Conservation (phyloP, 2,797 vertebrate genomes). For the Sciurus carolinensis region DNA sequence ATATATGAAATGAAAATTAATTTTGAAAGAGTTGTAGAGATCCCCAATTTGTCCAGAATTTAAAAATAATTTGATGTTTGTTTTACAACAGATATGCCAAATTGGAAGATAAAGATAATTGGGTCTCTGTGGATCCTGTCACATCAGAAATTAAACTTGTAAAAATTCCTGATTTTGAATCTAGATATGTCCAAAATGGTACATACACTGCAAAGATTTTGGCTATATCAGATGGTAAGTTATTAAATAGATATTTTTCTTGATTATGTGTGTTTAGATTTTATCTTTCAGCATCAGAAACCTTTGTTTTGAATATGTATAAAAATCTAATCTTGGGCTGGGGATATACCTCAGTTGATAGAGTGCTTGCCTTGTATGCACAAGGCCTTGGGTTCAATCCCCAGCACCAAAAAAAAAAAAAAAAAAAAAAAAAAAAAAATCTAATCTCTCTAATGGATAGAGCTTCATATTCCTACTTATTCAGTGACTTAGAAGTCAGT, state of each 20-base stretch:
- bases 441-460: not conserved
- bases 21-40: not conserved
- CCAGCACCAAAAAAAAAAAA: too few relatives aligned
- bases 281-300: conserved; percentile 19
- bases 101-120: conserved; percentile 93
- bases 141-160: conserved; percentile 95
- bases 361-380: too few relatives aligned
- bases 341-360: too few relatives aligned
- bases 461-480: not conserved
- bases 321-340: not conserved
- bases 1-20: not conserved
- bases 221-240: conserved; percentile 93
- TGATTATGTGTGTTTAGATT: conserved; percentile 17
- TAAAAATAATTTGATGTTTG: conserved; percentile 49
- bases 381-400: too few relatives aligned
- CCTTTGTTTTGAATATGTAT: not conserved
- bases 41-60: conserved; percentile 26
- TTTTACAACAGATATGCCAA: conserved; percentile 92
- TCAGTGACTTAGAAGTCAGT: not conserved
- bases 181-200: conserved; percentile 92
- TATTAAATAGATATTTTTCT: conserved; percentile 10
- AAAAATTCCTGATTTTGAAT: conserved; percentile 94
- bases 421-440: not conserved
- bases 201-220: conserved; percentile 94
- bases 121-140: conserved; percentile 92